phyloP scores from a whole-genome alignment of 1,140 invertebrate genomes.

The Drosophila parvula region DNA sequence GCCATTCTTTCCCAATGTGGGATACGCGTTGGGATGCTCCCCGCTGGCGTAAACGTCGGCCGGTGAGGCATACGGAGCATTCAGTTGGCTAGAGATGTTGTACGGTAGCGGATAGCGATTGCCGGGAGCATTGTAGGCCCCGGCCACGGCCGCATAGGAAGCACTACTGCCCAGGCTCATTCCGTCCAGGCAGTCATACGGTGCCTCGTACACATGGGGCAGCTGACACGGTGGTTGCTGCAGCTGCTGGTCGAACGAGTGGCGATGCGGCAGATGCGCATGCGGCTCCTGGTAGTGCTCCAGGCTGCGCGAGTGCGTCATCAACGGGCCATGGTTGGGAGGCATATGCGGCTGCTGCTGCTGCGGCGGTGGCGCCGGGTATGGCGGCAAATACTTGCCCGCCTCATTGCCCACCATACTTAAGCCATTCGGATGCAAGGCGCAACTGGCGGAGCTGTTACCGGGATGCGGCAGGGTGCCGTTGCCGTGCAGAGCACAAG shows the following conservation, averaged over 20 bases:
- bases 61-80: conserved; percentile 66
- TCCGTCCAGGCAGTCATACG: conserved; percentile 78
- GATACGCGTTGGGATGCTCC: conserved; percentile 54
- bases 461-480: conserved; percentile 12
- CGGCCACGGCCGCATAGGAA: conserved; percentile 76
- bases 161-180: conserved; percentile 71
- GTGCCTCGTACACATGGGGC: conserved; percentile 71
- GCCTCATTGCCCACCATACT: conserved; percentile 45
- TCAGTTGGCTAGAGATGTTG: conserved; percentile 80
- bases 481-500: conserved; percentile 52
- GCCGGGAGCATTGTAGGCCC: conserved; percentile 78
- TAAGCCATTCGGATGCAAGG: conserved; percentile 58
- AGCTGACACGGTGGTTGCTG: conserved; percentile 55
- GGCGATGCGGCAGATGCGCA: conserved; percentile 70
- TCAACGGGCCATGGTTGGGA: conserved; percentile 25
- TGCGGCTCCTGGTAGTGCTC: conserved; percentile 83
- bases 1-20: conserved; percentile 56
- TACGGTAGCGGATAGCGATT: conserved; percentile 82
- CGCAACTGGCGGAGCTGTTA: conserved; percentile 41
- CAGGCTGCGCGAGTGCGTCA: conserved; percentile 82
- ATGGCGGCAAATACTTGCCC: conserved; percentile 55
- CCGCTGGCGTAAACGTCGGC: conserved; percentile 50
- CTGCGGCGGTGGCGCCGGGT: conserved; percentile 40
- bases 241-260: conserved; percentile 82
- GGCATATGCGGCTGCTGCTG: conserved; percentile 37